These are phyloP conservation scores for Cremastobaeus sp. DNA, from an alignment of 2,888 invertebrate genomes.

Conservation along the genomic window DNA sequence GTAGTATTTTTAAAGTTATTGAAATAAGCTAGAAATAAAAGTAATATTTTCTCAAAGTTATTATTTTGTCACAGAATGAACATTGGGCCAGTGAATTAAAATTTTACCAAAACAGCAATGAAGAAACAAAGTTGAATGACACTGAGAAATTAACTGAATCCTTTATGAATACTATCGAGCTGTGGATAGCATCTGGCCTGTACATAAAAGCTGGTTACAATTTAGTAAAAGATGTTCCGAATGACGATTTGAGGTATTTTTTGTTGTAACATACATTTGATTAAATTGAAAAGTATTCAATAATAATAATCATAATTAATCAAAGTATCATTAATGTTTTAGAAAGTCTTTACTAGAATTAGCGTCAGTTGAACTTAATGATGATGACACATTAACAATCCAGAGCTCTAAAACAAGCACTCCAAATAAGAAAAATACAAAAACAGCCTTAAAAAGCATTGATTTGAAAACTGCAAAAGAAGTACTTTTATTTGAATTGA, in stretches of 20 bases:
- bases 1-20: constrained; percentile 30
- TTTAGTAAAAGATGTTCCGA: constrained; percentile 68
- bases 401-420: neutral
- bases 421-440: neutral
- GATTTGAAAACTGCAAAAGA: neutral
- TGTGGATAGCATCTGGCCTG: constrained; percentile 73
- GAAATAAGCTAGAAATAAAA: constrained; percentile 7
- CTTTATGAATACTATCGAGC: constrained; percentile 69
- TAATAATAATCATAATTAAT: neutral
- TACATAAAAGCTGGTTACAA: constrained; percentile 68
- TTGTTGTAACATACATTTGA: too few species aligned
- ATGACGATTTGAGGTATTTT: constrained; percentile 64
- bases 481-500: constrained; percentile 2
- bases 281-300: neutral
- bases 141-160: constrained; percentile 66
- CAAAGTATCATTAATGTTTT: neutral
- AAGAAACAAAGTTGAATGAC: too few species aligned
- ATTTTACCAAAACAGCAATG: constrained; percentile 78
- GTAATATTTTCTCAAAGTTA: constrained; percentile 11
- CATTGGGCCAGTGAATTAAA: constrained; percentile 83
- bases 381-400: neutral
- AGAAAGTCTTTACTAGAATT: neutral
- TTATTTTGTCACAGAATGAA: constrained; percentile 76
- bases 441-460: too few species aligned
- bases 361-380: neutral